These are phyloP conservation scores for Oscheius sp. DNA, from an alignment of 1,140 invertebrate genomes.

Conservation along the genomic window DNA sequence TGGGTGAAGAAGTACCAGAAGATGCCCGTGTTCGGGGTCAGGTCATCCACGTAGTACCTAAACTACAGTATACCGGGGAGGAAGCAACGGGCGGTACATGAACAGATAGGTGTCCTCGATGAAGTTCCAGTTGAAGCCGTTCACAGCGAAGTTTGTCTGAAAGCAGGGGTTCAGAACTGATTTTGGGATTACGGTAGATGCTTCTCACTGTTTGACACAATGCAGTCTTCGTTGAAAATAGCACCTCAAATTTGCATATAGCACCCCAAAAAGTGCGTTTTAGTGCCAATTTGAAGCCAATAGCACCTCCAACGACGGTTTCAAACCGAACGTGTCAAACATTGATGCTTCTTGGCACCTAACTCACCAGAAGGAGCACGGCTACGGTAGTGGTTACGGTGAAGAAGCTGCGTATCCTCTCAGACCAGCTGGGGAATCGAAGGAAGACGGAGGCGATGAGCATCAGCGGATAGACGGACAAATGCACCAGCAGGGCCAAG, in stretches of 20 bases:
- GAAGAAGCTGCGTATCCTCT: neutral
- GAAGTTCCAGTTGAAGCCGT: constrained; percentile 41
- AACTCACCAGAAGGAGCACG: no score
- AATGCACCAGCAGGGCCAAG: neutral
- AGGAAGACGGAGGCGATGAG: constrained; percentile 19
- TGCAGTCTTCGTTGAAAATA: no score
- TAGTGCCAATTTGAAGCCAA: no score
- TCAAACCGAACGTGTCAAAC: no score
- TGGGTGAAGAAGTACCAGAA: constrained; percentile 99
- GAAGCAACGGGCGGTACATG: constrained; percentile 65
- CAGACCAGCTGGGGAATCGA: neutral
- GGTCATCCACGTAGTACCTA: constrained; percentile 75
- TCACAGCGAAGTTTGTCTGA: constrained; percentile 16
- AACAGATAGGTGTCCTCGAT: constrained; percentile 46
- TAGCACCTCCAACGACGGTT: no score
- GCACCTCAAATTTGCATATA: no score
- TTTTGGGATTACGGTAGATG: no score
- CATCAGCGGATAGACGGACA: constrained; percentile 17
- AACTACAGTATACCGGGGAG: neutral
- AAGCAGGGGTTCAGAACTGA: constrained; percentile 3
- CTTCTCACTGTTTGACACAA: no score
- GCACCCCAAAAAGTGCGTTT: no score
- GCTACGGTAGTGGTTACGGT: neutral
- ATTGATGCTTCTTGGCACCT: no score
- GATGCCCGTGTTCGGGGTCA: constrained; percentile 91